phyloP scores from a whole-genome alignment of 2,888 invertebrate species.

The Aspidiotus rigidus region DNA sequence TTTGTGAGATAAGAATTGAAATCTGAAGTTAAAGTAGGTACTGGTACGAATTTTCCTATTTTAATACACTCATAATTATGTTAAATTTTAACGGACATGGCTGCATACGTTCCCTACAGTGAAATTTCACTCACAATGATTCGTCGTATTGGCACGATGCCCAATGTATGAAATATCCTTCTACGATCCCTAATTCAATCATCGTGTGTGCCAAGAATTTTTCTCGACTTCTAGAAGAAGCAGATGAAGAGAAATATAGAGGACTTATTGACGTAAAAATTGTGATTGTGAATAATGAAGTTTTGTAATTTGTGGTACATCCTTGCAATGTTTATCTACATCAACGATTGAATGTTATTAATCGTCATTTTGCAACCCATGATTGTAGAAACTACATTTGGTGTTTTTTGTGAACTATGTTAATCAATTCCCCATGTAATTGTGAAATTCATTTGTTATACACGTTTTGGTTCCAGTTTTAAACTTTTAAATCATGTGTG shows the following conservation, averaged over 20 bases:
- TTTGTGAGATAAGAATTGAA: too few species aligned
- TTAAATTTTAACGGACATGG: too few species aligned
- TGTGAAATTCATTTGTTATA: not conserved
- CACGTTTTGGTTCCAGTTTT: constrained; percentile 7
- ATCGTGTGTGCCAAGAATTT: constrained; percentile 28
- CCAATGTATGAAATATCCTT: constrained; percentile 23
- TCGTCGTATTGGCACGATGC: constrained; percentile 26
- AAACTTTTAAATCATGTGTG: constrained; percentile 12
- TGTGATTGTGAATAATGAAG: constrained; percentile 8
- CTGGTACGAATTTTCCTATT: too few species aligned
- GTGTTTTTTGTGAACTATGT: not conserved
- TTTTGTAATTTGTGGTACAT: constrained; percentile 21
- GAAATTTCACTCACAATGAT: too few species aligned
- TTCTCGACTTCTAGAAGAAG: not conserved
- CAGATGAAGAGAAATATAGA: not conserved
- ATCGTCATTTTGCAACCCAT: not conserved
- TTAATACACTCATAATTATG: too few species aligned
- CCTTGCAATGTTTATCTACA: not conserved
- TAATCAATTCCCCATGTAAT: not conserved
- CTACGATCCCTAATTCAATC: constrained; percentile 11
- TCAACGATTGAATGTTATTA: not conserved
- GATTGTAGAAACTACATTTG: not conserved
- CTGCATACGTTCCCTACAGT: too few species aligned
- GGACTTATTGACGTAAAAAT: constrained; percentile 3
- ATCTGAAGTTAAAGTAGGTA: too few species aligned